Evolutionary conservation across 1,140 invertebrate genomes (phyloP).

Genomic region (Pygmarrhopalites habei): DNA sequence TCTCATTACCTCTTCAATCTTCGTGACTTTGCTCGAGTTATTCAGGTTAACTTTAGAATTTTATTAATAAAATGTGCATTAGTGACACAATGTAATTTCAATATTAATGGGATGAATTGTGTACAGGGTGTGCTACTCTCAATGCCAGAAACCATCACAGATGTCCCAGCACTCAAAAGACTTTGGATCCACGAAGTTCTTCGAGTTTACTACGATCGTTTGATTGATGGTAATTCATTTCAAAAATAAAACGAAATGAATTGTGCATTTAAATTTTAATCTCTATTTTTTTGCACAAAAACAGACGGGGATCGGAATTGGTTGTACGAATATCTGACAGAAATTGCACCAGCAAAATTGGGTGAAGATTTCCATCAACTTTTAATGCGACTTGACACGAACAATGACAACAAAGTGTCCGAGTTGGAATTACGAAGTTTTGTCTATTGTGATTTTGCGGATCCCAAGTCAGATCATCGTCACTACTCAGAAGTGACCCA

Average conservation of each 20-base stretch:
- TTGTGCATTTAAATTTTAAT: no score
- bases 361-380: constrained; percentile 52
- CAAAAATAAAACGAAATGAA: no score
- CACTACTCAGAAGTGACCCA: constrained; percentile 83
- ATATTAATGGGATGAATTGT: constrained; percentile 39
- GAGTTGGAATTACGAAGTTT: constrained; percentile 75
- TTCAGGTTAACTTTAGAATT: constrained; percentile 55
- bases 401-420: constrained; percentile 55
- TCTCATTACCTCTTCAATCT: constrained; percentile 75
- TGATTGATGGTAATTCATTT: no score
- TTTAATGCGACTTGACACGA: constrained; percentile 48
- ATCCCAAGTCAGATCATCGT: constrained; percentile 82
- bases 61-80: neutral
- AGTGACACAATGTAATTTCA: neutral
- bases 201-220: constrained; percentile 86
- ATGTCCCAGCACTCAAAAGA: constrained; percentile 77
- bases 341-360: constrained; percentile 46
- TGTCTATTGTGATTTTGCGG: constrained; percentile 90
- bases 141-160: constrained; percentile 83
- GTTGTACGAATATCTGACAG: constrained; percentile 57
- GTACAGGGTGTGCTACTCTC: constrained; percentile 79
- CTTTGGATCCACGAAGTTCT: constrained; percentile 87
- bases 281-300: no score
- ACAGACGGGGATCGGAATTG: constrained; percentile 70
- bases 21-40: constrained; percentile 86